A percentile compares a stretch with the other conserved stretches of the same genome.
Conservation (phyloP, 2,888 invertebrate genomes). For the Baccha elongata region DNA sequence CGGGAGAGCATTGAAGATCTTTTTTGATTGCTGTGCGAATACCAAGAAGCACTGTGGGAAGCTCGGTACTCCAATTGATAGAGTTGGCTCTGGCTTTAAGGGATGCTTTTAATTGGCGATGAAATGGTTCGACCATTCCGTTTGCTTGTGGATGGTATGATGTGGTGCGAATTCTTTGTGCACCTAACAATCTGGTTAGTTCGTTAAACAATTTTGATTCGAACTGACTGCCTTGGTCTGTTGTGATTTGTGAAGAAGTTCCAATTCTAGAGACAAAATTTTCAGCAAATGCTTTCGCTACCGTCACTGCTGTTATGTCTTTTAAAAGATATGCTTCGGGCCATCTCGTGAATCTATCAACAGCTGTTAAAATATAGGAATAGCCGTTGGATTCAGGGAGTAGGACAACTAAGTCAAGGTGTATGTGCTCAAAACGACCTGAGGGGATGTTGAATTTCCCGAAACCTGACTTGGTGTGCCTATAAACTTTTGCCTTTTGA, state of each 20-base stretch:
- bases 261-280: background rate
- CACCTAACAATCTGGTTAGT: background rate
- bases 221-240: background rate
- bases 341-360: slow-evolving; percentile 52
- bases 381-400: slow-evolving; percentile 74
- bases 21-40: too few species aligned
- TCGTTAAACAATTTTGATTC: too few species aligned
- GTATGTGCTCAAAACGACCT: slow-evolving; percentile 78
- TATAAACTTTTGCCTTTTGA: slow-evolving; percentile 2
- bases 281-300: background rate
- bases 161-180: too few species aligned
- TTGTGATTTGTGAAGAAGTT: background rate
- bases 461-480: background rate
- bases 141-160: too few species aligned
- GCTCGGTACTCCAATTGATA: too few species aligned
- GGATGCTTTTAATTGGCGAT: too few species aligned
- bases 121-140: too few species aligned
- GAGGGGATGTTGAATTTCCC: slow-evolving; percentile 30
- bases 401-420: slow-evolving; percentile 78
- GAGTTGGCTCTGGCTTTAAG: too few species aligned
- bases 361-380: slow-evolving; percentile 31
- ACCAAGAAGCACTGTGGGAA: too few species aligned
- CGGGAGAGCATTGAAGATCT: background rate
- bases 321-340: too few species aligned
- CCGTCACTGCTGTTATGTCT: too few species aligned